Conservation (phyloP, 2,888 invertebrate genomes). For the Caenorhabditis sp. region DNA sequence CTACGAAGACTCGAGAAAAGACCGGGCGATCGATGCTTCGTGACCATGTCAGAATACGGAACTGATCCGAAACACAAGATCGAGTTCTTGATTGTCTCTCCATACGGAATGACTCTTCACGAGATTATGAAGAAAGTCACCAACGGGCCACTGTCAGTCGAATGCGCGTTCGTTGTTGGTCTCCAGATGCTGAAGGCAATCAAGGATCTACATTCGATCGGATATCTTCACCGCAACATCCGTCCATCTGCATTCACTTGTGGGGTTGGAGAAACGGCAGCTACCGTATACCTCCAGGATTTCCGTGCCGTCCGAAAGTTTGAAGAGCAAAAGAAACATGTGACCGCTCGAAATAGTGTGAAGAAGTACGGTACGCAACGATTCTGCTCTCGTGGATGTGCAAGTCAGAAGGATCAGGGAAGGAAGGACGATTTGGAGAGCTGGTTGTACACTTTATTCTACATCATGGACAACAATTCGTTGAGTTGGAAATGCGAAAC, state of each 20-base stretch:
- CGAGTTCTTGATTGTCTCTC: conserved; percentile 46
- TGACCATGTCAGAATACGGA: conserved; percentile 40
- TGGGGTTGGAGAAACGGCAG: conserved; percentile 16
- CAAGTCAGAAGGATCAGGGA: conserved; percentile 39
- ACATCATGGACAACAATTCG: conserved; percentile 30
- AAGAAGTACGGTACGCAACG: conserved; percentile 27
- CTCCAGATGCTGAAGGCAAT: conserved; percentile 43
- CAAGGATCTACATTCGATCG: conserved; percentile 34
- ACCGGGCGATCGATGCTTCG: conserved; percentile 35
- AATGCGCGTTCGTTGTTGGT: conserved; percentile 28
- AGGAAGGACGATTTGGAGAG: conserved; percentile 49
- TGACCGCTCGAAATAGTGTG: conserved; percentile 24
- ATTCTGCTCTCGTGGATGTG: conserved; percentile 27
- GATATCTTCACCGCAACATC: conserved; percentile 51
- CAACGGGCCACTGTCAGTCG: conserved; percentile 20
- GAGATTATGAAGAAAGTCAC: conserved; percentile 38
- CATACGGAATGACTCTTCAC: conserved; percentile 27
- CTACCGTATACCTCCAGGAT: conserved; percentile 29
- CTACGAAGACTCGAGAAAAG: conserved; percentile 39
- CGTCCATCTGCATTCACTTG: conserved; percentile 40
- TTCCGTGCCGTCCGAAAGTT: conserved; percentile 37
- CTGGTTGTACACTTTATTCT: conserved; percentile 44
- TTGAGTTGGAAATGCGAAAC: conserved; percentile 41
- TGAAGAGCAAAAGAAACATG: conserved; percentile 44
- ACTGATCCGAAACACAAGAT: conserved; percentile 20